These are phyloP conservation scores for Hemiscyllium ocellatum DNA, from an alignment of 2,113 vertebrate species.

Conservation along the genomic window DNA sequence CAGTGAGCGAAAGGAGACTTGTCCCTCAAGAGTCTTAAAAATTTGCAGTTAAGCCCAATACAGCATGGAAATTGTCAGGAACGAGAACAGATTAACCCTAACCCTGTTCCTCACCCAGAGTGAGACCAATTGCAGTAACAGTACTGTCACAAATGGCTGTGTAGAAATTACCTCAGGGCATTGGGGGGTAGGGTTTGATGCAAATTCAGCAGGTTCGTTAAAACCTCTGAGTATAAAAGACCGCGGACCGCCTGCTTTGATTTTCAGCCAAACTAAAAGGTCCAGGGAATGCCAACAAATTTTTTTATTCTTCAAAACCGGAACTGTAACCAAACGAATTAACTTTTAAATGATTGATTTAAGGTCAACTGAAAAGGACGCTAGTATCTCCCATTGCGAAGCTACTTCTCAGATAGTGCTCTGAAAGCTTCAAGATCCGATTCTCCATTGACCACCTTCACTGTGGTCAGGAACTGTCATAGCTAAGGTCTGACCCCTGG, in stretches of 20 bases:
- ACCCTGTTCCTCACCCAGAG: background rate
- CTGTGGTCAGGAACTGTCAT: too few relatives aligned
- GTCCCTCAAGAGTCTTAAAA: background rate
- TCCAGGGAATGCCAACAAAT: background rate
- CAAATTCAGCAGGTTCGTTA: background rate
- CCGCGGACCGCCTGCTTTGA: background rate
- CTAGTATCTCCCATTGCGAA: too few relatives aligned
- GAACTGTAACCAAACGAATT: too few relatives aligned
- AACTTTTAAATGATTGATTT: too few relatives aligned
- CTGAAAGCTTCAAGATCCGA: too few relatives aligned
- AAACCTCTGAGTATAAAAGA: background rate
- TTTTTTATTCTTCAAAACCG: background rate
- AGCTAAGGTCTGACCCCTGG: too few relatives aligned
- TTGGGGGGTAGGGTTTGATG: background rate
- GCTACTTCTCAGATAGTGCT: too few relatives aligned
- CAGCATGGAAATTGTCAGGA: background rate
- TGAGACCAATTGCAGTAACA: background rate
- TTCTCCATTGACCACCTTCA: too few relatives aligned
- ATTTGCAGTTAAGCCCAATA: background rate
- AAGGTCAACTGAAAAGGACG: too few relatives aligned
- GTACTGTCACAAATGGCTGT: background rate
- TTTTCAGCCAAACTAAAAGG: background rate
- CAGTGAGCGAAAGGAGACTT: background rate
- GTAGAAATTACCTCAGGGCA: background rate
- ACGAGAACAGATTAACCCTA: background rate